Conservation (phyloP, 2,113 vertebrate genomes). For the Phoenicopterus ruber region DNA sequence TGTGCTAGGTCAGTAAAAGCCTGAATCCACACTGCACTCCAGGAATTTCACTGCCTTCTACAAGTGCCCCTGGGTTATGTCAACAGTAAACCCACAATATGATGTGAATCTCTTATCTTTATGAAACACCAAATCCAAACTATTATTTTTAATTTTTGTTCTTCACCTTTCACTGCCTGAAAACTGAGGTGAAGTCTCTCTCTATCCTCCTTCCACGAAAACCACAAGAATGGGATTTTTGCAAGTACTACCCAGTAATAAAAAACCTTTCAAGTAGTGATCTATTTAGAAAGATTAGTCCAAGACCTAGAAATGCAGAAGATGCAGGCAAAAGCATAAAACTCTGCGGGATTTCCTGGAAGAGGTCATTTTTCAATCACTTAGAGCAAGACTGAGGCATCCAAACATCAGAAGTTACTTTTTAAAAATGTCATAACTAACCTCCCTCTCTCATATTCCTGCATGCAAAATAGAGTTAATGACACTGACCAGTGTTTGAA, state of each 20-base stretch:
- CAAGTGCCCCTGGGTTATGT: background rate
- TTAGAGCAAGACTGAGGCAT: background rate
- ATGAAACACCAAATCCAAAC: background rate
- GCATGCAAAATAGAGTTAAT: background rate
- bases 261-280: background rate
- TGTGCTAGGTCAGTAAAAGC: background rate
- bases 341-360: background rate
- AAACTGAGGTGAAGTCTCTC: background rate
- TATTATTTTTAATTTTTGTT: background rate
- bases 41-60: background rate
- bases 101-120: background rate
- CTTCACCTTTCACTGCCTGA: background rate
- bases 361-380: background rate
- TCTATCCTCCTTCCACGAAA: background rate
- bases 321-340: background rate
- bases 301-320: background rate
- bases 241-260: background rate
- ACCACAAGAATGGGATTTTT: background rate
- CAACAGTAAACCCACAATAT: background rate
- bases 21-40: background rate
- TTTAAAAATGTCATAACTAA: background rate
- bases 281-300: background rate
- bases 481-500: background rate
- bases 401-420: background rate
- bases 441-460: background rate